These are phyloP conservation scores for Tolypeutes matacus DNA, from an alignment of 2,797 vertebrate species.

Conservation along the genomic window DNA sequence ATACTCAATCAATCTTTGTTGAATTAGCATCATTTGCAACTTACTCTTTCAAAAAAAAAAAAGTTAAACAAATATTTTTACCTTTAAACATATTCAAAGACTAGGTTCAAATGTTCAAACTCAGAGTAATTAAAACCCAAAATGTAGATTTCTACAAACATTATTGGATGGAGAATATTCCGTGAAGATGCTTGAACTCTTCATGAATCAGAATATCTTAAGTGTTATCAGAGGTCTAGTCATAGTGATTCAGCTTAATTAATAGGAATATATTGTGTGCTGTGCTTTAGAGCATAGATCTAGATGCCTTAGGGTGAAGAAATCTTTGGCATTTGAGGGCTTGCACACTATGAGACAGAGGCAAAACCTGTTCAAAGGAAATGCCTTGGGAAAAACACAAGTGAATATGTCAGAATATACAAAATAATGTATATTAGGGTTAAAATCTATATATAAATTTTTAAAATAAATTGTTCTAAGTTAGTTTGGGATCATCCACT, in stretches of 20 bases:
- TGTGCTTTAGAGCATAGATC: neutral
- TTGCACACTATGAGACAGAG: neutral
- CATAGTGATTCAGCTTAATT: neutral
- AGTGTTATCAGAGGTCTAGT: neutral
- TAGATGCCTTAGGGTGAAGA: neutral
- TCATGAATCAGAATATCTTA: slow-evolving; percentile 18
- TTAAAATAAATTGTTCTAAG: neutral
- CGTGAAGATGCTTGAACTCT: slow-evolving; percentile 22
- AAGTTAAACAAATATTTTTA: neutral
- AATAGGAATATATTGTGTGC: neutral
- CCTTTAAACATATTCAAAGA: neutral
- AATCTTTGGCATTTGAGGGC: neutral
- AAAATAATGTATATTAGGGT: neutral
- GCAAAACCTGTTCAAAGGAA: neutral
- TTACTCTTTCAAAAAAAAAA: neutral
- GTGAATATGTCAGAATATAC: neutral
- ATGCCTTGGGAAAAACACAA: neutral
- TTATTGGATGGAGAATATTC: slow-evolving; percentile 4
- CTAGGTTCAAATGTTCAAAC: neutral
- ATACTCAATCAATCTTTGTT: neutral
- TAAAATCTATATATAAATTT: neutral
- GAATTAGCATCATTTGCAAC: neutral
- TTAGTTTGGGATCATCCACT: neutral
- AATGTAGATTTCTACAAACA: neutral
- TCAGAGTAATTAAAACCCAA: neutral